These are phyloP conservation scores for Perca flavescens DNA, from an alignment of 2,113 vertebrate species.

Conservation along the genomic window DNA sequence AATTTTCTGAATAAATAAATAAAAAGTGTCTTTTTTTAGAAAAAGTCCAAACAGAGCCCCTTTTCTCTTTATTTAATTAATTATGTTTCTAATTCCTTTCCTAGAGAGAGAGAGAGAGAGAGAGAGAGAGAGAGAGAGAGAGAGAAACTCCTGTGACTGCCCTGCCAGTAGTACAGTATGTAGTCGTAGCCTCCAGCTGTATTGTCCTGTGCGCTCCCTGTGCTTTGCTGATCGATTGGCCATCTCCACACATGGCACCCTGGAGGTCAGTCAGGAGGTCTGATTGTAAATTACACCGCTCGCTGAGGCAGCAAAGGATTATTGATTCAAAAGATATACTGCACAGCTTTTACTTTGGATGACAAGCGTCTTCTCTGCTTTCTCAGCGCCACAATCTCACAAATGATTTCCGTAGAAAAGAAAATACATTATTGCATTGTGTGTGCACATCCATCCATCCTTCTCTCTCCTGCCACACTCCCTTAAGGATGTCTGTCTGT, in stretches of 20 bases:
- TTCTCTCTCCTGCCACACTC: conserved; percentile 21
- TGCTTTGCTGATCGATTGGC: conserved; percentile 31
- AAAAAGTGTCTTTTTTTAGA: too few relatives aligned
- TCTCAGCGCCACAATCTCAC: not conserved
- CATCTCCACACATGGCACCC: conserved; percentile 6
- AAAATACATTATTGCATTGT: not conserved
- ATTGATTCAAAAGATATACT: conserved; percentile 43
- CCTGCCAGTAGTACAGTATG: not conserved
- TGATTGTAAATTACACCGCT: conserved; percentile 37
- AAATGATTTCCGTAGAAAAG: not conserved
- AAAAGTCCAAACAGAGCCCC: too few relatives aligned
- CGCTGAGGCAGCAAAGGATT: conserved; percentile 20
- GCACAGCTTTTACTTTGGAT: not conserved
- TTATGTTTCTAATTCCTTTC: too few relatives aligned
- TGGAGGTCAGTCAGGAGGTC: conserved; percentile 44
- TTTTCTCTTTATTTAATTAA: too few relatives aligned
- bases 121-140: too few relatives aligned
- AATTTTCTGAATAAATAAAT: too few relatives aligned
- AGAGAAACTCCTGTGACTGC: too few relatives aligned
- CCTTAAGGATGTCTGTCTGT: conserved; percentile 6
- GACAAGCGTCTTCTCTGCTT: not conserved
- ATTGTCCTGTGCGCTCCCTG: not conserved
- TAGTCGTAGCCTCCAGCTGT: not conserved
- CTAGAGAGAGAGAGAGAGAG: too few relatives aligned
- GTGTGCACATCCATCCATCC: not conserved